phyloP scores from a whole-genome alignment of 2,888 invertebrate genomes.

The Nephrotoma flavescens region DNA sequence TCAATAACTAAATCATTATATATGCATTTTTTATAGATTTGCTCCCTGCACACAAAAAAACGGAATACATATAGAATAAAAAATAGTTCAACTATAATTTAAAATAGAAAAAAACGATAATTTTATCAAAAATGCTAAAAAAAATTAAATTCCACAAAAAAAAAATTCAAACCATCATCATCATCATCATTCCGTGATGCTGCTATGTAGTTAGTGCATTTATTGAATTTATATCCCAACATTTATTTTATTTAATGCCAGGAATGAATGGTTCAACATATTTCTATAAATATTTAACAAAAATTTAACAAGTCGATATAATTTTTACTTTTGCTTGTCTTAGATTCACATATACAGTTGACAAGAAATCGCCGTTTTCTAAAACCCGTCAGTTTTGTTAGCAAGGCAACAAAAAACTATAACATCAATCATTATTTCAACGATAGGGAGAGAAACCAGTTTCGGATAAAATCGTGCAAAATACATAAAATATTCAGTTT shows the following conservation, averaged over 20 bases:
- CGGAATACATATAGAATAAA: background rate
- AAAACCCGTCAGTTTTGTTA: background rate
- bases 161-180: background rate
- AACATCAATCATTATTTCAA: background rate
- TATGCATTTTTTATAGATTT: background rate
- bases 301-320: background rate
- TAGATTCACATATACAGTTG: background rate
- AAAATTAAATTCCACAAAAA: background rate
- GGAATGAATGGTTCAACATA: background rate
- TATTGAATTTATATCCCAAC: background rate
- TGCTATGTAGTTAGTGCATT: background rate
- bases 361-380: background rate
- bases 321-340: background rate
- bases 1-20: background rate
- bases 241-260: background rate
- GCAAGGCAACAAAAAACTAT: background rate
- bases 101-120: background rate
- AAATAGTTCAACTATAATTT: background rate
- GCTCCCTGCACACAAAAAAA: background rate
- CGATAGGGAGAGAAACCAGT: background rate
- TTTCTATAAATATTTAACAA: background rate
- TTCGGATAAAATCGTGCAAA: background rate
- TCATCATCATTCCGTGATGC: background rate
- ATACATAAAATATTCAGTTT: background rate
- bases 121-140: background rate